Evolutionary conservation across 2,888 invertebrate species (phyloP), one percentile per base, ranked within the genome.

Genomic region (Harpalus rufipes): DNA sequence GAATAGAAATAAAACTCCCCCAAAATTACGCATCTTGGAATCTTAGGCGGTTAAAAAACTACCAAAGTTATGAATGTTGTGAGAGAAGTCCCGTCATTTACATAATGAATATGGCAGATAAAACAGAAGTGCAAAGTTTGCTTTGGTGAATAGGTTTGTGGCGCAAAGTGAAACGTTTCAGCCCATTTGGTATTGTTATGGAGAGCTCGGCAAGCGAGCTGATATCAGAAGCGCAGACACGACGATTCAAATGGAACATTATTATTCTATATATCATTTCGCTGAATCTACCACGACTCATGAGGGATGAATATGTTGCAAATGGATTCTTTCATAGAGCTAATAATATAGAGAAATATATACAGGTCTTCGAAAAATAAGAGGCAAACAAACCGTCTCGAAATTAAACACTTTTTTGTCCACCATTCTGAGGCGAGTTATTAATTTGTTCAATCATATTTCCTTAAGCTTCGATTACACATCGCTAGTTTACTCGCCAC

Each of bases 161-260:
- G 14, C 18, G 72, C 72, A 74, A 44, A 74, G 72, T 51, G 44
- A 74, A 74, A 74, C 72, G 72, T 74, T 74, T 74, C 72, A 74
- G 44, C 41, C 44, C 72, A 74, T 74, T 74, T 74, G 72, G 72
- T 74, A 74, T 74, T 74, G 72, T 74, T 32, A n/a, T n/a, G 32
- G 6, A 32, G 18, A 14, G 59, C 59, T 39, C 68, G 10, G 21
- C 5, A 10, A 7, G 68, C 68, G n/a, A 5, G 39, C 68, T 68
- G 68, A 68, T 68, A 68, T n/a, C 68, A 68, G 68, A 25, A 10
- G 68, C 68, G 68, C 1, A 68, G 32, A 25, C 14, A 16, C 14
- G 39, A 68, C 12, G 12, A 68, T n/a, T 12, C 10, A 68, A 68
- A 68, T 39, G 14, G n/a, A 14, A 25, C 25, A 14, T 32, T 14